Percentiles rank a stretch among this genome's conserved stretches.
Conservation (phyloP, 2,888 invertebrate genomes). For the Agrotis puta region DNA sequence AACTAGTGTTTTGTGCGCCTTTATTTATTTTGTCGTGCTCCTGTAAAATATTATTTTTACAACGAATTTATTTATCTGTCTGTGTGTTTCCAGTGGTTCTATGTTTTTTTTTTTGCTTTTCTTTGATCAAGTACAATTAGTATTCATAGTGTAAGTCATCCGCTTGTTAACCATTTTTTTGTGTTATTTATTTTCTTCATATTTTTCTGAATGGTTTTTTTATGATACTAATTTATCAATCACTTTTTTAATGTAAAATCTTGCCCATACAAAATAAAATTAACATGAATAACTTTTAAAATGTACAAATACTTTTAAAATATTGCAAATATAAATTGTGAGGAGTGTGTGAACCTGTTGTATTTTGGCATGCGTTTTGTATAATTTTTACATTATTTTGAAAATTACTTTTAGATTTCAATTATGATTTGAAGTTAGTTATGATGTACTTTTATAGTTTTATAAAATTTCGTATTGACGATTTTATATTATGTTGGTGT, state of each 20-base stretch:
- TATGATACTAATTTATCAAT: constrained; percentile 63
- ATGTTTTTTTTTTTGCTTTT: constrained; percentile 64
- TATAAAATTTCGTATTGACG: constrained; percentile 60
- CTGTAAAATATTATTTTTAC: constrained; percentile 63
- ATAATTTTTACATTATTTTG: constrained; percentile 66
- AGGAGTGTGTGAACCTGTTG: constrained; percentile 75
- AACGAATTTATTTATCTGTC: constrained; percentile 63
- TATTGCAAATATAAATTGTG: constrained; percentile 74
- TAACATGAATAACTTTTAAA: constrained; percentile 64
- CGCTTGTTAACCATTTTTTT: constrained; percentile 69
- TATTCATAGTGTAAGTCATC: constrained; percentile 64
- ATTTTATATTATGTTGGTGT: constrained; percentile 86
- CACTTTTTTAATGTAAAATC: constrained; percentile 65
- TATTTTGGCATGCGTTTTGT: constrained; percentile 76
- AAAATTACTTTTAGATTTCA: constrained; percentile 48
- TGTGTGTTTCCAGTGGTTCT: constrained; percentile 69
- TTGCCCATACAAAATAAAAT: constrained; percentile 71
- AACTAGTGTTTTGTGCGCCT: constrained; percentile 72
- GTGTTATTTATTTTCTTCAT: constrained; percentile 68
- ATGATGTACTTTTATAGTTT: constrained; percentile 62
- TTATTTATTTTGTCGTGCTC: constrained; percentile 72
- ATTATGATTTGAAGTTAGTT: constrained; percentile 63
- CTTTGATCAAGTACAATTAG: constrained; percentile 69
- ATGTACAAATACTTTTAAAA: constrained; percentile 67
- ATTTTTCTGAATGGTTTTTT: constrained; percentile 60